phyloP scores from a whole-genome alignment of 1,140 invertebrate species.

The Cyphomyrmex costatus region DNA sequence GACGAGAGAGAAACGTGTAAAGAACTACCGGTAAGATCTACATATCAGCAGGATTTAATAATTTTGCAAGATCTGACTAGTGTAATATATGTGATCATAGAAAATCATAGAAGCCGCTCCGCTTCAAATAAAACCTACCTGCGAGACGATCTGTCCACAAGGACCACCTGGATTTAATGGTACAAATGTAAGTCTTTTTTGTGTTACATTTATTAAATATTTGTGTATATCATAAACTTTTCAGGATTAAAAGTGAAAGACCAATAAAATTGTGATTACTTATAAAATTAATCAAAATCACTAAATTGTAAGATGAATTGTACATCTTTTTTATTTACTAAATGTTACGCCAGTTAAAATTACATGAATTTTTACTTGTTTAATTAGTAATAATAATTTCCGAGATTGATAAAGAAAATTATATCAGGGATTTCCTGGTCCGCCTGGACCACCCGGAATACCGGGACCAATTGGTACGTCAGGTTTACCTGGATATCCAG shows the following conservation, averaged over 20 bases:
- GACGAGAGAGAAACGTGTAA: constrained; percentile 91
- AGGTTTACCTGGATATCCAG: constrained; percentile 79
- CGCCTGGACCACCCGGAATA: constrained; percentile 74
- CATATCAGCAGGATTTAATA: constrained; percentile 46
- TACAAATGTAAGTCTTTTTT: constrained; percentile 76
- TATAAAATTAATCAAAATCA: neutral
- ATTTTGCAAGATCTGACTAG: constrained; percentile 35
- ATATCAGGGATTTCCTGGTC: constrained; percentile 49
- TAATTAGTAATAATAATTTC: constrained; percentile 10
- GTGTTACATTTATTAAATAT: constrained; percentile 21
- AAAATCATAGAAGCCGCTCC: constrained; percentile 48
- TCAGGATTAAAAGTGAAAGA: constrained; percentile 2
- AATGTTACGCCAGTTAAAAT: neutral
- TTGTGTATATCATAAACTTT: neutral
- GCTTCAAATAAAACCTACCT: constrained; percentile 70
- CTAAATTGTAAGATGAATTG: neutral
- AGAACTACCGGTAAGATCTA: constrained; percentile 89
- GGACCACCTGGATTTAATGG: constrained; percentile 89
- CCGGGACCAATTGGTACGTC: constrained; percentile 79
- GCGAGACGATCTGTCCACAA: constrained; percentile 87
- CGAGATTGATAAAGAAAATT: constrained; percentile 23
- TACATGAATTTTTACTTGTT: neutral
- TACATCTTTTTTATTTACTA: neutral
- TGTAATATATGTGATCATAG: constrained; percentile 69
- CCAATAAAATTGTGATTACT: neutral